Evolutionary conservation across 2,797 vertebrate species (phyloP).

Genomic region (Sebastes kiyomatsui): DNA sequence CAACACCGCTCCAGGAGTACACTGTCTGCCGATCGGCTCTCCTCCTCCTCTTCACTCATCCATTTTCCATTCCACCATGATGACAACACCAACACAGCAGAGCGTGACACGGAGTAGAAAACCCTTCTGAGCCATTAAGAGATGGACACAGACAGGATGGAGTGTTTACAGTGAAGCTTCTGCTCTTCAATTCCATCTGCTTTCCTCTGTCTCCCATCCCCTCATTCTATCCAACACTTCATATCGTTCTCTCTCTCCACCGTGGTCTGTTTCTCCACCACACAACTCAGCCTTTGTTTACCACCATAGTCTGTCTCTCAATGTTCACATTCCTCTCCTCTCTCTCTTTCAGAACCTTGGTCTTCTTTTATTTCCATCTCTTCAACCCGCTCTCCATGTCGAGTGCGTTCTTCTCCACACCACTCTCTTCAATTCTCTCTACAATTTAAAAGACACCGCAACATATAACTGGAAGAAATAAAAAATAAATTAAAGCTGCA

Average conservation of each 20-base stretch:
- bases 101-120: conserved; percentile 33
- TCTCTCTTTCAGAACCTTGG: background rate
- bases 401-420: background rate
- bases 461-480: background rate
- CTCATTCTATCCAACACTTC: conserved; percentile 3
- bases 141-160: conserved; percentile 15
- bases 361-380: background rate
- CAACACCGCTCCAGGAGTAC: conserved; percentile 6
- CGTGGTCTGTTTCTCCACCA: background rate
- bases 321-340: background rate
- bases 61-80: conserved; percentile 32
- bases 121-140: conserved; percentile 50
- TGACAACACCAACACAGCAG: conserved; percentile 25
- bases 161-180: conserved; percentile 42
- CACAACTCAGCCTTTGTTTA: background rate
- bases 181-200: conserved; percentile 15
- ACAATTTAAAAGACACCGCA: background rate
- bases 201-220: background rate
- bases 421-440: background rate
- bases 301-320: background rate
- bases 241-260: background rate
- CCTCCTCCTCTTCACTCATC: background rate
- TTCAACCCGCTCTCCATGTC: background rate
- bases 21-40: conserved; percentile 16
- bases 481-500: too few species aligned